A percentile compares a stretch with the other conserved stretches of the same genome.
These are phyloP conservation scores for Anas bernieri DNA, from an alignment of 2,797 vertebrate species.

Conservation along the genomic window DNA sequence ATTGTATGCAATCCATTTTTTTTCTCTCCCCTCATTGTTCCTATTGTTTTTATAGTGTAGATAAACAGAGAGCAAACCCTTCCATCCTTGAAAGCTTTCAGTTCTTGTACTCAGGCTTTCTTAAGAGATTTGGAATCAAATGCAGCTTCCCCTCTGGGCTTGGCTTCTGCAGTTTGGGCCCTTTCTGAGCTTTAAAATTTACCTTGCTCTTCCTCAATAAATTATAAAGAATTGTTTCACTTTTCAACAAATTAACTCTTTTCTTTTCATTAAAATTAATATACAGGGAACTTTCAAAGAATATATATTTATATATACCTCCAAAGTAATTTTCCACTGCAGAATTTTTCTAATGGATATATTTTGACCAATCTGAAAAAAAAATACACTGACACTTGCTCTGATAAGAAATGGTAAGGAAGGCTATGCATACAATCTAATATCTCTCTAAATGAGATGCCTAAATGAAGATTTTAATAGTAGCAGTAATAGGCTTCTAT, in stretches of 20 bases:
- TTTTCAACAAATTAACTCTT: not conserved
- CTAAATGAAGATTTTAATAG: slow-evolving; percentile 9
- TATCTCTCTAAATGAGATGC: not conserved
- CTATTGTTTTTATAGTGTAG: not conserved
- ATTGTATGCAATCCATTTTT: not conserved
- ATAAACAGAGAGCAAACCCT: not conserved
- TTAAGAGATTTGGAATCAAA: not conserved
- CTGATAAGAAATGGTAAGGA: not conserved
- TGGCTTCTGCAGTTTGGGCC: not conserved
- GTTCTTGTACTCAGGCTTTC: not conserved
- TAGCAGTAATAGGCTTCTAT: not conserved
- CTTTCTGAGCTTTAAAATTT: not conserved
- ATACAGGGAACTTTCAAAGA: not conserved
- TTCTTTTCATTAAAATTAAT: not conserved
- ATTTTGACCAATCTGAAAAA: not conserved
- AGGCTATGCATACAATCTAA: not conserved
- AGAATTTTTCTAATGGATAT: not conserved
- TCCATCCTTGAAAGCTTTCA: not conserved
- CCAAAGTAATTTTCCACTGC: not conserved
- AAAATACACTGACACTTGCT: not conserved
- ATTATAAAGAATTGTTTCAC: not conserved
- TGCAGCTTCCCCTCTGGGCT: not conserved
- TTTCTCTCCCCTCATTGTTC: not conserved
- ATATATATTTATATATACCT: not conserved
- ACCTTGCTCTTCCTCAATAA: not conserved